phyloP scores from a whole-genome alignment of 2,797 vertebrate genomes.

The Cottoperca gobio region DNA sequence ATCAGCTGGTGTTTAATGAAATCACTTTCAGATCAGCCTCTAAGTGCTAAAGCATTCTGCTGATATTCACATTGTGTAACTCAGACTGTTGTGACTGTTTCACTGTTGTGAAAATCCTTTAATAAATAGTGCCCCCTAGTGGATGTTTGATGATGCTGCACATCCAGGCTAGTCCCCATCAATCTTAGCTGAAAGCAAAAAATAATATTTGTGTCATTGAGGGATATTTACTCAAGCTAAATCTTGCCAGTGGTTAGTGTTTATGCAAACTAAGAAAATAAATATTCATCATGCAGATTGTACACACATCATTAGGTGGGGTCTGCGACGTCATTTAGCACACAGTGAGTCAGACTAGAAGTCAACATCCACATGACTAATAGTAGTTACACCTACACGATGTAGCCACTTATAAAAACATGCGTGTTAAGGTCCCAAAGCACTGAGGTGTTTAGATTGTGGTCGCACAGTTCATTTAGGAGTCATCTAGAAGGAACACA shows the following conservation, averaged over 20 bases:
- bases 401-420: conserved; percentile 5
- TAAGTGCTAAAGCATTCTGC: not conserved
- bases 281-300: conserved; percentile 5
- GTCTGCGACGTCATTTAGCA: conserved; percentile 6
- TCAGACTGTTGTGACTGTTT: conserved; percentile 11
- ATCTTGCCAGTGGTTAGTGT: too few relatives aligned
- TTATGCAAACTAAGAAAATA: not conserved
- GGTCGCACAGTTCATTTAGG: not conserved
- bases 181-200: not conserved
- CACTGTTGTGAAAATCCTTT: not conserved
- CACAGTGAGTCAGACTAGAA: conserved; percentile 44
- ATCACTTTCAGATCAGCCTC: conserved; percentile 10
- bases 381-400: conserved; percentile 41
- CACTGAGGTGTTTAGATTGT: conserved; percentile 11
- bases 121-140: conserved; percentile 57
- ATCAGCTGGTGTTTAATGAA: not conserved
- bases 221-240: not conserved
- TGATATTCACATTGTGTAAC: conserved; percentile 1
- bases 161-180: not conserved
- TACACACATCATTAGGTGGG: conserved; percentile 13
- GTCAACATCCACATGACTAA: conserved; percentile 47
- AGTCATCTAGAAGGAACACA: conserved; percentile 1
- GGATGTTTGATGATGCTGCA: conserved; percentile 21
- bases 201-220: not conserved
- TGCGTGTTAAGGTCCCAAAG: conserved; percentile 10